These are phyloP conservation scores for Arizona elegans DNA, from an alignment of 2,113 vertebrate genomes.

Conservation along the genomic window DNA sequence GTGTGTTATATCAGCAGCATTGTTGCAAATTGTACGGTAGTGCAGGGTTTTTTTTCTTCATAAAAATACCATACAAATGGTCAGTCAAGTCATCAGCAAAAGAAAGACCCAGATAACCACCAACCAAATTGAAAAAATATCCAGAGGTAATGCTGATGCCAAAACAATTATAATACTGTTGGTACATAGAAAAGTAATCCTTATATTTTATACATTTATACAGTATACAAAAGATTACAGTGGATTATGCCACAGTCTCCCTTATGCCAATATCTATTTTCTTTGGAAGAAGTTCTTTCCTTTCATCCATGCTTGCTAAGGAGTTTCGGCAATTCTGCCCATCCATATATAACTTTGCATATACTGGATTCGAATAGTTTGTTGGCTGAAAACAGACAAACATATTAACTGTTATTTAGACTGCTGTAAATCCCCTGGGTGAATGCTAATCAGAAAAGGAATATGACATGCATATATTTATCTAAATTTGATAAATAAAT, in stretches of 20 bases:
- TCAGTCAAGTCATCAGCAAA: slow-evolving; percentile 86
- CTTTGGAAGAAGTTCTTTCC: slow-evolving; percentile 99
- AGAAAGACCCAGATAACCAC: slow-evolving; percentile 75
- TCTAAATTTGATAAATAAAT: slow-evolving; percentile 26
- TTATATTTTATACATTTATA: slow-evolving; percentile 94
- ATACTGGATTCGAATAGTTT: slow-evolving; percentile 98
- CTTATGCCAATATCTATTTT: slow-evolving; percentile 98
- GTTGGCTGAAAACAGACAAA: slow-evolving; percentile 78
- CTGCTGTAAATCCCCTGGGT: accelerated
- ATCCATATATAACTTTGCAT: slow-evolving; percentile 95
- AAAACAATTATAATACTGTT: slow-evolving; percentile 85
- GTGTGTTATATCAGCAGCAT: slow-evolving; percentile 90
- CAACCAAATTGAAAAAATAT: slow-evolving; percentile 69
- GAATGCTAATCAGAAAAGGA: slow-evolving; percentile 45
- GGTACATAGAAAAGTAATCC: slow-evolving; percentile 95
- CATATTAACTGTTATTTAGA: not conserved
- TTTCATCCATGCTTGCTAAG: slow-evolving; percentile 93
- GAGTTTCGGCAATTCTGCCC: slow-evolving; percentile 96
- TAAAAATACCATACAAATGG: slow-evolving; percentile 88
- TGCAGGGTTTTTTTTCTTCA: slow-evolving; percentile 76
- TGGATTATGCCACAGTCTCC: slow-evolving; percentile 97
- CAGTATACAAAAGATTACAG: slow-evolving; percentile 93
- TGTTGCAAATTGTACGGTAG: slow-evolving; percentile 85
- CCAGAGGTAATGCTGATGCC: slow-evolving; percentile 90
- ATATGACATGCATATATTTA: slow-evolving; percentile 17